phyloP scores from a whole-genome alignment of 2,113 vertebrate species.

The Paralichthys olivaceus region DNA sequence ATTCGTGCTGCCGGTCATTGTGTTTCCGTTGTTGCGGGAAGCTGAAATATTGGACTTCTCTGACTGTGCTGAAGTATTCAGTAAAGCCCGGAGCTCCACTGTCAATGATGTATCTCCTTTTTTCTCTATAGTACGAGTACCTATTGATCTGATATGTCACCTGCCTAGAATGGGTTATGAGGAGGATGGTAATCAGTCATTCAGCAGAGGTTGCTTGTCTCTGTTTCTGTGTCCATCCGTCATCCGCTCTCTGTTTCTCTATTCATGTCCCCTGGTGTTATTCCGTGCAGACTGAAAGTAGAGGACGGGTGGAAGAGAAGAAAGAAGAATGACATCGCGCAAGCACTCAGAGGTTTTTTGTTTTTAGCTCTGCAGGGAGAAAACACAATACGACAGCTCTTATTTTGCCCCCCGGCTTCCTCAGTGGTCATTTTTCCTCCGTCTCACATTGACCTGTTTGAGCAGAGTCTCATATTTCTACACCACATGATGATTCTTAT shows the following conservation, averaged over 20 bases:
- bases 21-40: slow-evolving; percentile 30
- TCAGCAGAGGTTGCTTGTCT: slow-evolving; percentile 50
- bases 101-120: slow-evolving; percentile 47
- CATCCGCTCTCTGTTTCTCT: slow-evolving; percentile 3
- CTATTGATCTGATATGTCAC: slow-evolving; percentile 70
- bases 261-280: slow-evolving; percentile 51
- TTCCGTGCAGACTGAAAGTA: slow-evolving; percentile 24
- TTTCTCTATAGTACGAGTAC: neutral
- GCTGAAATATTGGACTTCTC: slow-evolving; percentile 44
- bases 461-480: slow-evolving; percentile 51
- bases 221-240: slow-evolving; percentile 42
- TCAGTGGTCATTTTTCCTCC: slow-evolving; percentile 36
- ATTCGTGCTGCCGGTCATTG: slow-evolving; percentile 30
- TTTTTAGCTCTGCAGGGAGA: slow-evolving; percentile 49
- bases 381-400: slow-evolving; percentile 30
- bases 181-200: slow-evolving; percentile 61
- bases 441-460: slow-evolving; percentile 25
- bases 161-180: slow-evolving; percentile 51
- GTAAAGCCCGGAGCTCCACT: slow-evolving; percentile 35
- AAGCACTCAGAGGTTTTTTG: slow-evolving; percentile 39
- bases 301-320: neutral
- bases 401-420: slow-evolving; percentile 32
- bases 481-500: slow-evolving; percentile 51
- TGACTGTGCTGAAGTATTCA: slow-evolving; percentile 31
- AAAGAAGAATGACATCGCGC: slow-evolving; percentile 60